Conservation (phyloP, 2,113 vertebrate species). For the Passer domesticus region DNA sequence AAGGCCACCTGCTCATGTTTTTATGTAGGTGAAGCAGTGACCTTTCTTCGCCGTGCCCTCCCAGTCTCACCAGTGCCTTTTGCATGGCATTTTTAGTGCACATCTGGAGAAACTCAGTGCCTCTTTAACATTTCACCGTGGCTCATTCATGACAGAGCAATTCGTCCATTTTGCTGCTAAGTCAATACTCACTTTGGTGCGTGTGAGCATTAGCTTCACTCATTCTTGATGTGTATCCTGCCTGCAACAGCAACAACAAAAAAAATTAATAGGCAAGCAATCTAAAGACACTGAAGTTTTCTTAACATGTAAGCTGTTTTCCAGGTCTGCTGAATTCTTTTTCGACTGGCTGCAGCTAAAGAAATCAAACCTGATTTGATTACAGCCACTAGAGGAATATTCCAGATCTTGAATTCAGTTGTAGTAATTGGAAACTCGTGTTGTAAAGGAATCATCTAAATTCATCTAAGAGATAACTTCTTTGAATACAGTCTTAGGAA, state of each 20-base stretch:
- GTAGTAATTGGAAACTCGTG: slow-evolving; percentile 34
- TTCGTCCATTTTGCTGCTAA: background rate
- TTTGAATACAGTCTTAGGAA: background rate
- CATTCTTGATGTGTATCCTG: background rate
- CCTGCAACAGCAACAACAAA: background rate
- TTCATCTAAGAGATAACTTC: background rate
- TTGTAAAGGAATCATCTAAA: slow-evolving; percentile 29
- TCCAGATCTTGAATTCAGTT: slow-evolving; percentile 23
- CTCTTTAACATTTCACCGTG: background rate
- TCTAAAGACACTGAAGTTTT: background rate
- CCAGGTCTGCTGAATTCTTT: background rate
- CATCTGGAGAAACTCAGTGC: background rate
- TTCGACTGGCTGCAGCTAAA: background rate
- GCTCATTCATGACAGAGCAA: background rate
- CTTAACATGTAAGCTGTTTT: background rate
- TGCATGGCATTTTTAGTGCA: background rate
- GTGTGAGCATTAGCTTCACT: background rate
- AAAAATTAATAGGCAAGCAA: background rate
- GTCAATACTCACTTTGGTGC: background rate
- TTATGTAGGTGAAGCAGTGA: background rate
- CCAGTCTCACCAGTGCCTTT: background rate
- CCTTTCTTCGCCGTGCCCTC: background rate
- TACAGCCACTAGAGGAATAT: slow-evolving; percentile 43
- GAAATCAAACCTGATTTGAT: slow-evolving; percentile 25
- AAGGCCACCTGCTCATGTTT: background rate